phyloP scores from a whole-genome alignment of 1,140 invertebrate genomes.

The Plodia interpunctella region DNA sequence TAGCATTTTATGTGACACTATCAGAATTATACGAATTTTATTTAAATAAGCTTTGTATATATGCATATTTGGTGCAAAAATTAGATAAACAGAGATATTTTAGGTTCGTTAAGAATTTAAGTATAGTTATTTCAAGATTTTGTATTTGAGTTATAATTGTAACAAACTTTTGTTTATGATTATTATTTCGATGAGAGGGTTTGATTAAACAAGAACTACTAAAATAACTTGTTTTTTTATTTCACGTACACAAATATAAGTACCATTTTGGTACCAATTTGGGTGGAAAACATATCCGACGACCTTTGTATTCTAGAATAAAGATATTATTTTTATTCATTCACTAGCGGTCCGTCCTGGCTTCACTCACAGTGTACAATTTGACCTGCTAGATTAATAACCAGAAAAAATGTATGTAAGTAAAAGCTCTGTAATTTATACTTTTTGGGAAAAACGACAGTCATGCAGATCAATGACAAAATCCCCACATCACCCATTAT shows the following conservation, averaged over 20 bases:
- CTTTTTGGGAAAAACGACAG: too few species aligned
- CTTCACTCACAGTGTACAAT: too few species aligned
- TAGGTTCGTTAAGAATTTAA: slow-evolving; percentile 16
- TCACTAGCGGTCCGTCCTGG: too few species aligned
- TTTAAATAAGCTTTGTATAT: neutral
- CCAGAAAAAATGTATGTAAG: too few species aligned
- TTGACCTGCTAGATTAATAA: too few species aligned
- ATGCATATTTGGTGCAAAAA: slow-evolving; percentile 4
- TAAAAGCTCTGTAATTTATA: too few species aligned
- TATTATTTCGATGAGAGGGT: neutral
- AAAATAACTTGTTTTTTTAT: neutral
- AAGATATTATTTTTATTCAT: too few species aligned
- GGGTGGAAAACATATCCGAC: too few species aligned
- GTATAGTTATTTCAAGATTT: slow-evolving; percentile 16
- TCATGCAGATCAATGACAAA: too few species aligned
- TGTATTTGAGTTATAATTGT: slow-evolving; percentile 17
- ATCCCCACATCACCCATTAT: too few species aligned
- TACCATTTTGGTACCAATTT: too few species aligned
- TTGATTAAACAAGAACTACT: neutral
- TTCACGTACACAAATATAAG: neutral
- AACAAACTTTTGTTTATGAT: neutral
- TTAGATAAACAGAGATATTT: slow-evolving; percentile 4
- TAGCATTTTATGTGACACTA: neutral
- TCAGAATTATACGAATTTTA: neutral
- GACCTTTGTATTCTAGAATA: too few species aligned